A percentile compares a stretch with the other conserved stretches of the same genome.
Conservation (phyloP, 2,797 vertebrate species). For the Enteromius trimaculatus region DNA sequence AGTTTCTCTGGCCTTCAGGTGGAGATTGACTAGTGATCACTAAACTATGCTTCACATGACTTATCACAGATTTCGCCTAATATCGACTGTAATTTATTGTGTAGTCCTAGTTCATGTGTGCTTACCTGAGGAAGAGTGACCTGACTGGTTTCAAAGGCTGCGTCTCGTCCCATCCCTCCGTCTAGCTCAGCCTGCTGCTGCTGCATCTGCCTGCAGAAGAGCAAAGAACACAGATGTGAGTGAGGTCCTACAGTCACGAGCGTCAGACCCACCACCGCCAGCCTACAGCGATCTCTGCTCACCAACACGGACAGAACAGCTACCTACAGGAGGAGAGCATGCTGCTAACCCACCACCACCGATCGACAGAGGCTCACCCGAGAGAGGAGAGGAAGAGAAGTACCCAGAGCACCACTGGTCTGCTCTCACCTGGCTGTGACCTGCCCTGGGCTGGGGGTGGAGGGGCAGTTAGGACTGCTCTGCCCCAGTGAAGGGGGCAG, state of each 20-base stretch:
- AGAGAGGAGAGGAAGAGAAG: background rate
- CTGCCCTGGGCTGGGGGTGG: conserved; percentile 86
- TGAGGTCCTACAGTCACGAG: no score
- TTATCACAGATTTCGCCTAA: no score
- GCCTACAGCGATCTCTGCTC: conserved; percentile 30
- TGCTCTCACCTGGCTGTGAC: conserved; percentile 86
- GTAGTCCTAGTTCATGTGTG: background rate
- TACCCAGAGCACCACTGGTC: conserved; percentile 52
- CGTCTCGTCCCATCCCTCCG: conserved; percentile 83
- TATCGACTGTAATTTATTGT: no score
- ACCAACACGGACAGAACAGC: conserved; percentile 39
- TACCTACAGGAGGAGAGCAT: conserved; percentile 45
- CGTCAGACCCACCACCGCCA: conserved; percentile 44
- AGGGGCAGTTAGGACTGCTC: conserved; percentile 76
- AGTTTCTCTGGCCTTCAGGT: no score
- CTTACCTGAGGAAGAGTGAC: conserved; percentile 75
- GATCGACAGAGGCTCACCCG: background rate
- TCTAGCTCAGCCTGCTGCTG: conserved; percentile 89
- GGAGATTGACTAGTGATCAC: no score
- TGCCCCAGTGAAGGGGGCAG: conserved; percentile 86
- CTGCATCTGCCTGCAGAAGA: conserved; percentile 81
- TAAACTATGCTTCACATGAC: no score
- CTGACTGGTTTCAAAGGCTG: conserved; percentile 75
- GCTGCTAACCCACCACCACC: conserved; percentile 52
- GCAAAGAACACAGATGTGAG: conserved; percentile 30